These are phyloP conservation scores for Drosophila serrata DNA, from an alignment of 1,140 invertebrate species.

Conservation along the genomic window DNA sequence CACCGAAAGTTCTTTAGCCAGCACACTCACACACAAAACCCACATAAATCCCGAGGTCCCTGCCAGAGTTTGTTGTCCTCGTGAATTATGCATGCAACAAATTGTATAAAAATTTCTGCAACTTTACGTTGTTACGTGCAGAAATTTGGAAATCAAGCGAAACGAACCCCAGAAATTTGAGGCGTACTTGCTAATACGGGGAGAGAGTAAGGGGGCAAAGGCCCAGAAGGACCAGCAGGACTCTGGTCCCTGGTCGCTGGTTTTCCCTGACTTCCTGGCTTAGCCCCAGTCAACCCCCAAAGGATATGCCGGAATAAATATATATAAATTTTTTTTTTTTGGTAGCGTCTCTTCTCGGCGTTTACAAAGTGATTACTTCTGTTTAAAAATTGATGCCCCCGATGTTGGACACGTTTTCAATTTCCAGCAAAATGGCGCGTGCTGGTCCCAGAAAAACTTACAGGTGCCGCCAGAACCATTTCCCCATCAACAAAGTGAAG, in stretches of 20 bases:
- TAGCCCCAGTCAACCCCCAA: conserved; percentile 60
- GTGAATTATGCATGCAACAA: conserved; percentile 85
- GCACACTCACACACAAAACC: conserved; percentile 19
- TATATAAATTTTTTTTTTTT: conserved; percentile 27
- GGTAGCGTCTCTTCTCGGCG: conserved; percentile 45
- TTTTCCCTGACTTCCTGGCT: conserved; percentile 22
- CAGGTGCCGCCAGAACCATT: conserved; percentile 39
- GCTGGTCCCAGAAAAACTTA: conserved; percentile 22
- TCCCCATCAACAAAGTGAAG: conserved; percentile 21
- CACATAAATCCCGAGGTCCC: conserved; percentile 70
- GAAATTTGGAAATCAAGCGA: conserved; percentile 77
- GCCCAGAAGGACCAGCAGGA: conserved; percentile 35
- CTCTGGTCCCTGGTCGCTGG: conserved; percentile 34
- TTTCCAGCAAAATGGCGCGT: conserved; percentile 62
- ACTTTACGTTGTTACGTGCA: conserved; percentile 82
- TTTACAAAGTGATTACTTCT: conserved; percentile 85
- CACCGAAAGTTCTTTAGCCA: conserved; percentile 26
- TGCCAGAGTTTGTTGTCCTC: conserved; percentile 51
- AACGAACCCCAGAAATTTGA: conserved; percentile 60
- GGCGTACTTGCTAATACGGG: conserved; percentile 51
- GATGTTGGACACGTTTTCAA: conserved; percentile 84
- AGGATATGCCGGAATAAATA: conserved; percentile 36
- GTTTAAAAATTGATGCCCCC: conserved; percentile 82
- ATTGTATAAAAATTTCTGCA: conserved; percentile 85
- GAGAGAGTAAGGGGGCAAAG: conserved; percentile 2